phyloP scores from a whole-genome alignment of 2,113 vertebrate species.

The Gymnocephalus cernua region DNA sequence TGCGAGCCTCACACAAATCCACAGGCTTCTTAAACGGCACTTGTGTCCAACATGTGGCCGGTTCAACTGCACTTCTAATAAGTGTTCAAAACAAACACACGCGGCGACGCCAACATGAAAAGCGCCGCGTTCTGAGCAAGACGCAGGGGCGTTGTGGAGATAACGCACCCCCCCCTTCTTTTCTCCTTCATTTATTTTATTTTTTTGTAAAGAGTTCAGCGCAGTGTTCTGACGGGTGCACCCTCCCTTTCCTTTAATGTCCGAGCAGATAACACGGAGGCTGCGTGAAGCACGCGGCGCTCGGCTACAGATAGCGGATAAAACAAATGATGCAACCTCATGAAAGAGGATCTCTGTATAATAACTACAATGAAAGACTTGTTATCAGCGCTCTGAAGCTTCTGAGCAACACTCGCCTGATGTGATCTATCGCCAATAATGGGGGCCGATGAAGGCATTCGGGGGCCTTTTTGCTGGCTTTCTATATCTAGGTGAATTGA shows the following conservation, averaged over 20 bases:
- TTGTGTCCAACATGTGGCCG: constrained; percentile 64
- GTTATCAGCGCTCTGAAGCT: constrained; percentile 70
- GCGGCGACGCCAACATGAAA: constrained; percentile 37
- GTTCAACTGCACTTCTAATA: constrained; percentile 9
- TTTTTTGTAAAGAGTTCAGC: constrained; percentile 40
- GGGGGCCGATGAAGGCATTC: constrained; percentile 68
- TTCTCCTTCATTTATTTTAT: not conserved
- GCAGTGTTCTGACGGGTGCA: constrained; percentile 29
- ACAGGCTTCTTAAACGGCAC: constrained; percentile 69
- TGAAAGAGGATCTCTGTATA: constrained; percentile 80
- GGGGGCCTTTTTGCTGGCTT: constrained; percentile 41
- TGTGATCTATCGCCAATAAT: constrained; percentile 75
- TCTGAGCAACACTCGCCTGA: constrained; percentile 63
- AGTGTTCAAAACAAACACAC: constrained; percentile 44
- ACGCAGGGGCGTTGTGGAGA: constrained; percentile 5
- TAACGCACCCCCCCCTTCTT: constrained; percentile 25
- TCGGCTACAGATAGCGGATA: constrained; percentile 68
- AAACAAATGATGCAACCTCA: constrained; percentile 88
- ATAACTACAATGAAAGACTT: constrained; percentile 76
- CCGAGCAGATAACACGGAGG: constrained; percentile 65
- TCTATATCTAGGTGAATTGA: constrained; percentile 65
- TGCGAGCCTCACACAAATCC: constrained; percentile 59
- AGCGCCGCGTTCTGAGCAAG: constrained; percentile 19
- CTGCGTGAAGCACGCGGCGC: constrained; percentile 56
- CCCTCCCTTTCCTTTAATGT: constrained; percentile 67